Percentiles rank a stretch among this genome's conserved stretches.
phyloP scores from a whole-genome alignment of 1,140 invertebrate species.

The Ceratina australensis region DNA sequence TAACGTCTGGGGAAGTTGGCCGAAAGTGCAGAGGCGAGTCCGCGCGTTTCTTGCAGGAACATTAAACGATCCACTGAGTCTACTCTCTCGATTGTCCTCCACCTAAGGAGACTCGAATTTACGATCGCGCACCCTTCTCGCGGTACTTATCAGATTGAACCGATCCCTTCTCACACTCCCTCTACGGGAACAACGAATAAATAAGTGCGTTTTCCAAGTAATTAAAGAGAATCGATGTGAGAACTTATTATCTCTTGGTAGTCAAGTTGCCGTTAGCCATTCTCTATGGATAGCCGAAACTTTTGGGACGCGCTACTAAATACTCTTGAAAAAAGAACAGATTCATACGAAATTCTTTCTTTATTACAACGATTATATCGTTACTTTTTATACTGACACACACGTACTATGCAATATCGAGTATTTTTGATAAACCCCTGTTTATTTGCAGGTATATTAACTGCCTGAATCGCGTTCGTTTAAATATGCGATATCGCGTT shows the following conservation, averaged over 20 bases:
- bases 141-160: conserved; percentile 4
- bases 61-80: conserved; percentile 58
- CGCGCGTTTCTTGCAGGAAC: conserved; percentile 50
- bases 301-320: neutral
- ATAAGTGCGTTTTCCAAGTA: conserved; percentile 3
- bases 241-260: neutral
- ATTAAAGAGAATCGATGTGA: neutral
- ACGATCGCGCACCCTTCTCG: conserved; percentile 6
- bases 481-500: neutral
- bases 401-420: too few species aligned
- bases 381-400: too few species aligned
- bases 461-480: too few species aligned
- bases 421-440: too few species aligned
- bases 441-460: too few species aligned
- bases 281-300: neutral
- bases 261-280: neutral
- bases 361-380: too few species aligned
- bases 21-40: conserved; percentile 52
- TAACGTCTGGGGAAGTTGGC: conserved; percentile 61
- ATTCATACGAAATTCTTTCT: too few species aligned
- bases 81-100: conserved; percentile 56
- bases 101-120: neutral
- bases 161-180: neutral
- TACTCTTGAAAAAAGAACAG: too few species aligned
- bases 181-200: neutral